phyloP scores from a whole-genome alignment of 2,888 invertebrate genomes.

The Merodon equestris region DNA sequence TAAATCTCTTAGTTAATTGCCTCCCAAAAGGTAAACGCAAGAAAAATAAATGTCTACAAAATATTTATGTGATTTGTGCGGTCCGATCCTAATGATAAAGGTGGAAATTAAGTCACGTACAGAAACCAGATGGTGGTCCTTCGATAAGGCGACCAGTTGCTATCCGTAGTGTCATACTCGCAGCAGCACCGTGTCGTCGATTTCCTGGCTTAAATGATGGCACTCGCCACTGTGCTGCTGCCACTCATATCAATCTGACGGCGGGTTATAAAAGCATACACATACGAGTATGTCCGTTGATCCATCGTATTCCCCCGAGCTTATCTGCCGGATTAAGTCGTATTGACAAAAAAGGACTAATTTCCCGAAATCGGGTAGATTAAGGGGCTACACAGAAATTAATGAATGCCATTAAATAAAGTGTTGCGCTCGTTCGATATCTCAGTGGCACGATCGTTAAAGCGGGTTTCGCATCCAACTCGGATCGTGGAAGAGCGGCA shows the following conservation, averaged over 20 bases:
- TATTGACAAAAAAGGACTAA: conserved; percentile 66
- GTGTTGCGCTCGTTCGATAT: conserved; percentile 47
- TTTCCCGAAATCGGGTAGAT: conserved; percentile 46
- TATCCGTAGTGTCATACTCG: no score
- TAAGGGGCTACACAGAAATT: conserved; percentile 25
- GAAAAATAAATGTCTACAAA: conserved; percentile 12
- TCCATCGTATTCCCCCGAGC: conserved; percentile 43
- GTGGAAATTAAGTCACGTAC: conserved; percentile 65
- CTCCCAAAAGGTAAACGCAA: conserved; percentile 1
- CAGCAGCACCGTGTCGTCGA: conserved; percentile 15
- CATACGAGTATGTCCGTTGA: no score
- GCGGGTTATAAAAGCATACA: no score
- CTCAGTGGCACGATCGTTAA: conserved; percentile 44
- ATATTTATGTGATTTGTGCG: conserved; percentile 51
- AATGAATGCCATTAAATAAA: conserved; percentile 63
- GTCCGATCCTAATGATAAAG: conserved; percentile 61
- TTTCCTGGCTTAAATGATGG: conserved; percentile 46
- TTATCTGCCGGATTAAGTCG: conserved; percentile 64
- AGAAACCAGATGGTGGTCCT: conserved; percentile 14
- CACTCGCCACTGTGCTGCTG: neutral
- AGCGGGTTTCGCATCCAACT: neutral
- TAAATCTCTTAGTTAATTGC: conserved; percentile 60
- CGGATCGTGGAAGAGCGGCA: conserved; percentile 18
- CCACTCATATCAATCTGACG: no score
- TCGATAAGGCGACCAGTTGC: no score